A percentile compares a stretch with the other conserved stretches of the same genome.
phyloP scores from a whole-genome alignment of 2,888 invertebrate species.

The Heteromyza rotundicornis region DNA sequence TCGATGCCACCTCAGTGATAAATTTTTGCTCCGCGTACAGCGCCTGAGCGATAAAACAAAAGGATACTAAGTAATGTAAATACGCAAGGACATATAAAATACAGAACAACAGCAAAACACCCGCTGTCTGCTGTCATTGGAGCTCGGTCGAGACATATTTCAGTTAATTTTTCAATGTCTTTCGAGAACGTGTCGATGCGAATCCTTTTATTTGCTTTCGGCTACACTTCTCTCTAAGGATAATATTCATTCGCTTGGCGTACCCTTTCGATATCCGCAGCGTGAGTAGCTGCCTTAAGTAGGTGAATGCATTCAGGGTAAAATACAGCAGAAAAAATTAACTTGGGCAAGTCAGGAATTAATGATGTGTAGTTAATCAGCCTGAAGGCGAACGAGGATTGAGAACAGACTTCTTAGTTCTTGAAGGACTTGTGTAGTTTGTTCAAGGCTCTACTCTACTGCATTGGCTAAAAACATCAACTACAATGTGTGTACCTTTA shows the following conservation, averaged over 20 bases:
- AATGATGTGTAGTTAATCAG: slow-evolving; percentile 20
- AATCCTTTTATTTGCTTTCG: not conserved
- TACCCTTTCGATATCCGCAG: no score
- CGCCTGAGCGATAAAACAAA: not conserved
- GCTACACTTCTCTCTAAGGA: no score
- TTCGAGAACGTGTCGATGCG: slow-evolving; percentile 41
- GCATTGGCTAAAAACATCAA: no score
- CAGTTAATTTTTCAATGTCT: slow-evolving; percentile 54
- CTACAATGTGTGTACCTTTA: no score
- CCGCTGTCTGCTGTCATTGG: no score
- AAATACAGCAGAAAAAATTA: not conserved
- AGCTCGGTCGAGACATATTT: slow-evolving; percentile 39
- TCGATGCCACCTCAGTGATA: slow-evolving; percentile 30
- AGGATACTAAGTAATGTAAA: not conserved
- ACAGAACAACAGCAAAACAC: slow-evolving; percentile 2
- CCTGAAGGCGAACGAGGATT: no score
- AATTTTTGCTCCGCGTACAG: not conserved
- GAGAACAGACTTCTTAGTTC: no score
- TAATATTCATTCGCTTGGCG: no score
- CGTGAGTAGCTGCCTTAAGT: no score
- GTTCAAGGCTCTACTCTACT: no score
- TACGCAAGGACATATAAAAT: slow-evolving; percentile 10
- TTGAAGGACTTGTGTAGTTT: no score
- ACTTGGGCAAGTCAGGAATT: slow-evolving; percentile 8
- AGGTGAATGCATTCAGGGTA: not conserved